These are phyloP conservation scores for Reticulitermes speratus DNA, from an alignment of 1,140 invertebrate genomes.

Conservation along the genomic window DNA sequence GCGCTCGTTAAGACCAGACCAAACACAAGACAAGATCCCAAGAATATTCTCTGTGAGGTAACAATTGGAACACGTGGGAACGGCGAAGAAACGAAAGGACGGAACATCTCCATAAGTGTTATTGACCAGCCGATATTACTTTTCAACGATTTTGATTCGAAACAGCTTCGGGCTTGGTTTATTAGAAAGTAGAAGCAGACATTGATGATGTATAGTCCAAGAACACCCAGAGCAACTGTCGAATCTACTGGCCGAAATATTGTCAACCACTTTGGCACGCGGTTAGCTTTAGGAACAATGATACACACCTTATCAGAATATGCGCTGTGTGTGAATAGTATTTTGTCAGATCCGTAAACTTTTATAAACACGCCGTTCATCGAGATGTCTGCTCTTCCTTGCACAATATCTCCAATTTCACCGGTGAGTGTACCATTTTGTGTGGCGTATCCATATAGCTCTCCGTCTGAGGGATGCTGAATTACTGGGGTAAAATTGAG, in stretches of 20 bases:
- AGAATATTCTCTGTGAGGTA: constrained; percentile 41
- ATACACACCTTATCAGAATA: constrained; percentile 47
- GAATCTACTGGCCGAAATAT: constrained; percentile 45
- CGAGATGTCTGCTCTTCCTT: constrained; percentile 43
- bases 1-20: constrained; percentile 43
- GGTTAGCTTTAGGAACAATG: constrained; percentile 45
- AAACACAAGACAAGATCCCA: constrained; percentile 42
- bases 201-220: constrained; percentile 34
- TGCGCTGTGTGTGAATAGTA: constrained; percentile 44
- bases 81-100: background rate
- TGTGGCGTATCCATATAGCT: constrained; percentile 41
- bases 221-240: background rate
- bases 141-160: background rate
- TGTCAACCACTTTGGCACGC: constrained; percentile 47
- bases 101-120: background rate
- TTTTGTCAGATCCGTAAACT: constrained; percentile 40
- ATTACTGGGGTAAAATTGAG: constrained; percentile 17
- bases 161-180: background rate
- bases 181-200: constrained; percentile 41
- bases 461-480: too few species aligned
- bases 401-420: constrained; percentile 44
- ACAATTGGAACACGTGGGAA: background rate
- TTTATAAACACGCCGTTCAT: constrained; percentile 47
- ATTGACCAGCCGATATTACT: background rate
- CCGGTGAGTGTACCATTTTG: constrained; percentile 46